A percentile compares a stretch with the other conserved stretches of the same genome.
phyloP scores from a whole-genome alignment of 2,888 invertebrate species.

The Biston stratarius region DNA sequence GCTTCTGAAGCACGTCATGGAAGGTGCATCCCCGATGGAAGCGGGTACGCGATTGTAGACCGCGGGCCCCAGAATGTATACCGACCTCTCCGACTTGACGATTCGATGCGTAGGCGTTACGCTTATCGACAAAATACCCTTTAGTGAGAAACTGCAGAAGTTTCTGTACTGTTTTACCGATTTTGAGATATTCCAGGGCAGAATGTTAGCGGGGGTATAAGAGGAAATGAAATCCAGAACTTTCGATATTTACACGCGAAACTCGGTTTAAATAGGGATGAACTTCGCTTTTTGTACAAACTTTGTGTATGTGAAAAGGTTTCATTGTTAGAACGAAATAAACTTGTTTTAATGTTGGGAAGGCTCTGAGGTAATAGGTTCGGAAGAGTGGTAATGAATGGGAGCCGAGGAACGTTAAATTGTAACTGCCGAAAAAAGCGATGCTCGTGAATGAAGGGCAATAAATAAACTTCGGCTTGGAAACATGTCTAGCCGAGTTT shows the following conservation, averaged over 20 bases:
- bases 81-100: too few relatives aligned
- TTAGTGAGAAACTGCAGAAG: background rate
- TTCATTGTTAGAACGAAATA: conserved; percentile 30
- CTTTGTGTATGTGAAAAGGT: conserved; percentile 36
- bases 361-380: conserved; percentile 13
- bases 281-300: conserved; percentile 52
- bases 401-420: background rate
- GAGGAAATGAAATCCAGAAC: conserved; percentile 68
- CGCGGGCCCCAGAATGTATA: too few relatives aligned
- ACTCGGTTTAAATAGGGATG: conserved; percentile 53
- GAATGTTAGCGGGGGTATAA: conserved; percentile 39
- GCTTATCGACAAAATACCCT: too few relatives aligned
- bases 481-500: too few relatives aligned
- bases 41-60: too few relatives aligned
- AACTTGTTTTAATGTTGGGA: conserved; percentile 21
- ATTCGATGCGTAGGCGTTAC: too few relatives aligned
- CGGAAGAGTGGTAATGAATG: conserved; percentile 5
- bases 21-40: too few relatives aligned
- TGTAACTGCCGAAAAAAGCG: background rate
- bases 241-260: conserved; percentile 64
- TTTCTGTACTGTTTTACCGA: conserved; percentile 17
- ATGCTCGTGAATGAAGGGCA: background rate
- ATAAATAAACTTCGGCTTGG: too few relatives aligned
- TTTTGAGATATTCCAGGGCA: conserved; percentile 20
- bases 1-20: too few relatives aligned